Conservation (phyloP, 2,797 vertebrate species). For the Clarias laeviceps region DNA sequence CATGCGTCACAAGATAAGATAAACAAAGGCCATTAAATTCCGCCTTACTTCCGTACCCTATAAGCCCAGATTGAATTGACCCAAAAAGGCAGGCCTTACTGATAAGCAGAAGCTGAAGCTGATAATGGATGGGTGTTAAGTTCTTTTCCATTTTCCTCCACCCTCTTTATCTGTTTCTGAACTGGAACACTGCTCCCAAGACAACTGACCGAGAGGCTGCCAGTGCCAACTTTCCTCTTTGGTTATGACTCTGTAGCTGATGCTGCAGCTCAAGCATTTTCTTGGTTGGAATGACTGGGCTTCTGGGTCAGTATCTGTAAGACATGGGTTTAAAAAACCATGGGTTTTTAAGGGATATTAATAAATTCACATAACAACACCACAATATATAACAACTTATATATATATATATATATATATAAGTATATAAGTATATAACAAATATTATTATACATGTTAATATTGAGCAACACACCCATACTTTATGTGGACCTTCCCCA, state of each 20-base stretch:
- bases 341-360: too few species aligned
- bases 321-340: neutral
- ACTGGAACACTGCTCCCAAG: constrained; percentile 47
- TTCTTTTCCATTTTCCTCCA: constrained; percentile 61
- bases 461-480: neutral
- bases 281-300: neutral
- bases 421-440: too few species aligned
- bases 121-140: constrained; percentile 65
- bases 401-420: too few species aligned
- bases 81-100: constrained; percentile 43
- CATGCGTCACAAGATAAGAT: constrained; percentile 49
- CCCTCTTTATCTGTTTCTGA: constrained; percentile 48
- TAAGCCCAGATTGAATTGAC: constrained; percentile 52
- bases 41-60: constrained; percentile 43
- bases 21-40: constrained; percentile 47
- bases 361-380: neutral
- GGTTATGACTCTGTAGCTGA: neutral
- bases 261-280: neutral
- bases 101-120: constrained; percentile 48
- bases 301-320: neutral
- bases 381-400: too few species aligned
- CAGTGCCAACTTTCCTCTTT: constrained; percentile 1
- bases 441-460: too few species aligned
- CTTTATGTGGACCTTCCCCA: neutral
- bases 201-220: constrained; percentile 34